Base-by-base conservation (phyloP, 2,113 vertebrate species). In the Mormoops blainvillei region DNA sequence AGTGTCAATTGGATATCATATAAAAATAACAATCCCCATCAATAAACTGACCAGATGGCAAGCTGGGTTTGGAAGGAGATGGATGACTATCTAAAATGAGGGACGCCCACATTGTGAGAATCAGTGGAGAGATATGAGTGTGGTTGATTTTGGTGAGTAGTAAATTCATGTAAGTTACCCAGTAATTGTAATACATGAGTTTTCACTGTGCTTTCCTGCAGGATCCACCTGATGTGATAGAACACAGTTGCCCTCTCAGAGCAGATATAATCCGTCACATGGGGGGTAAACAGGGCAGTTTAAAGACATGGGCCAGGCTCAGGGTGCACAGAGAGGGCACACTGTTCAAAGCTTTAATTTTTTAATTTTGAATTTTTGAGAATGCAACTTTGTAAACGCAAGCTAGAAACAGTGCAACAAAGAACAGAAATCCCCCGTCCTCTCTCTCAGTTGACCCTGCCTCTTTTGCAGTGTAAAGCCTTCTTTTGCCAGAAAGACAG, bases 111-210 rank as follows among this genome's bases (percentile, higher is more conserved):
- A 73, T 98, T 97, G 97, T 94, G 96, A 95, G 96, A 95, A 88
- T 97, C 95, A 97, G 94, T 88, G 80, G 94, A 97, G 92, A 97
- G 58, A 63, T 96, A 36, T 63, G 45, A 63, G 70, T 96, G 85
- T 94, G 92, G 97, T 98, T 94, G 96, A 36, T 94, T 95, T 77
- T 91, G 77, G 94, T 98, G 96, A 98, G 98, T 97, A 98, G 98
- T 97, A 89, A 95, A 97, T 94, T 24, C 58, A 48, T 81, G 43
- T 63, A 96, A 9, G 26, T 96, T 92, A 78, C 70, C 85, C 85
- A 83, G 85, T 97, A 98, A 98, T 96, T 68, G 48, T 56, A 96
- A 97, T 94, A 67, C 87, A 89, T 94, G 96, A 97, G 85, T 76
- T 97, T 97, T 87, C 50, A 31, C 11, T 50, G 12, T 84, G 97